phyloP scores from a whole-genome alignment of 1,140 invertebrate genomes.

The Drosophila rhopaloa region DNA sequence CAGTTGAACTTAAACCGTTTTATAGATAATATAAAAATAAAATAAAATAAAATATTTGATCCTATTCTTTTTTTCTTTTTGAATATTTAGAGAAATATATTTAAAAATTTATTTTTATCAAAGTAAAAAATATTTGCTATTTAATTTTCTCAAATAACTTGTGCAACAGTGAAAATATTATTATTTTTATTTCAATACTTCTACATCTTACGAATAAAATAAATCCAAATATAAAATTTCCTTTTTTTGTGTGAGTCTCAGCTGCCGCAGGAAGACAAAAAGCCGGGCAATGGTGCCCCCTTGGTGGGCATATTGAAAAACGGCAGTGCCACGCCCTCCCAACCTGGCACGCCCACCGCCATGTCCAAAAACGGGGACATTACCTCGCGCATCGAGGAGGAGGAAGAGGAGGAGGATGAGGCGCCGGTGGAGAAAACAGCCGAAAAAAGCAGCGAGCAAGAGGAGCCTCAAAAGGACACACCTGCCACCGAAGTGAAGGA shows the following conservation, averaged over 20 bases:
- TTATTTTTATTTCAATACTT: background rate
- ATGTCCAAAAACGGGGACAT: slow-evolving; percentile 75
- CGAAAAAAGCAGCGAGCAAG: slow-evolving; percentile 7
- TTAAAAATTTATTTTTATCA: too few relatives aligned
- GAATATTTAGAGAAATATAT: too few relatives aligned
- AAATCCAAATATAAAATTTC: background rate
- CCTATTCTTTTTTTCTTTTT: too few relatives aligned
- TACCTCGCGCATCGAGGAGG: slow-evolving; percentile 67
- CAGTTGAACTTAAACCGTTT: too few relatives aligned
- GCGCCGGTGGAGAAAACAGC: background rate
- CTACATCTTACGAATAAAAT: too few relatives aligned
- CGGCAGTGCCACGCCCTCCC: slow-evolving; percentile 61
- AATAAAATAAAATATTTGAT: too few relatives aligned
- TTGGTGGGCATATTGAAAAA: slow-evolving; percentile 83
- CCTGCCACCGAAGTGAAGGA: slow-evolving; percentile 9
- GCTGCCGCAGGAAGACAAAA: slow-evolving; percentile 83
- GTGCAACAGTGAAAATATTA: too few relatives aligned
- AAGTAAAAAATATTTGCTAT: too few relatives aligned
- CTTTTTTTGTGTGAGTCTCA: slow-evolving; percentile 23
- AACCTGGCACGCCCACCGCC: slow-evolving; percentile 47
- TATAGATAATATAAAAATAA: too few relatives aligned
- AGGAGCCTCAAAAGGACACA: slow-evolving; percentile 12
- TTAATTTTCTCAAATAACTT: background rate
- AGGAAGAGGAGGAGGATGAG: slow-evolving; percentile 60
- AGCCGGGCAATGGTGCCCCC: slow-evolving; percentile 73